These are phyloP conservation scores for Epinephelus lanceolatus DNA, from an alignment of 2,113 vertebrate genomes.

Conservation along the genomic window DNA sequence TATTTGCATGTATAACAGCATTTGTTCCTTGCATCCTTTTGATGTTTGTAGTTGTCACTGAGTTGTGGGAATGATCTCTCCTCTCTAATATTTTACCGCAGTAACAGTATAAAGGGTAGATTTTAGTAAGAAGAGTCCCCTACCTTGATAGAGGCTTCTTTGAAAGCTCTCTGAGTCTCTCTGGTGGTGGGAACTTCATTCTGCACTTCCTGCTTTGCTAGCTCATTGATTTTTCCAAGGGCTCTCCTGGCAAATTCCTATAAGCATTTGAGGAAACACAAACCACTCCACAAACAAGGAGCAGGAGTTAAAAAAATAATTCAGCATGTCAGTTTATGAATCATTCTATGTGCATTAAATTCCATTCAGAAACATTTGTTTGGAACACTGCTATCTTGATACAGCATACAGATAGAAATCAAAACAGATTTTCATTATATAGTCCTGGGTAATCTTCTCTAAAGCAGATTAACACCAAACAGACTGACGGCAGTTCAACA, in stretches of 20 bases:
- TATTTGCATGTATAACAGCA: background rate
- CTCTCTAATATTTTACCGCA: background rate
- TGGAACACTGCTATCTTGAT: background rate
- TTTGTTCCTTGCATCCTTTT: background rate
- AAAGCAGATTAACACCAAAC: background rate
- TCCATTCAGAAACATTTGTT: background rate
- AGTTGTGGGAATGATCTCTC: background rate
- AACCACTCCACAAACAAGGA: background rate
- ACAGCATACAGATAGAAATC: background rate
- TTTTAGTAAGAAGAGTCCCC: background rate
- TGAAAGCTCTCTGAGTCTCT: constrained; percentile 85
- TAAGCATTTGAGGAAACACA: constrained; percentile 37
- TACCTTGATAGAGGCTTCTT: constrained; percentile 92
- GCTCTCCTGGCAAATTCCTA: constrained; percentile 93
- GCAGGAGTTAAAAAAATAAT: background rate
- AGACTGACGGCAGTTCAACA: background rate
- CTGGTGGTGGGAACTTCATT: constrained; percentile 71
- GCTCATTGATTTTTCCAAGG: constrained; percentile 90
- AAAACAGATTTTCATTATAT: background rate
- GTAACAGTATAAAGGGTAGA: background rate
- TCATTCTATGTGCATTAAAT: background rate
- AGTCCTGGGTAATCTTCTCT: background rate
- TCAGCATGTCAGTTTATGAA: background rate
- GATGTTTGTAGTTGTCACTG: background rate
- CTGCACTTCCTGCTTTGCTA: constrained; percentile 86